phyloP scores from a whole-genome alignment of 2,888 invertebrate species.

The Congeria kusceri region DNA sequence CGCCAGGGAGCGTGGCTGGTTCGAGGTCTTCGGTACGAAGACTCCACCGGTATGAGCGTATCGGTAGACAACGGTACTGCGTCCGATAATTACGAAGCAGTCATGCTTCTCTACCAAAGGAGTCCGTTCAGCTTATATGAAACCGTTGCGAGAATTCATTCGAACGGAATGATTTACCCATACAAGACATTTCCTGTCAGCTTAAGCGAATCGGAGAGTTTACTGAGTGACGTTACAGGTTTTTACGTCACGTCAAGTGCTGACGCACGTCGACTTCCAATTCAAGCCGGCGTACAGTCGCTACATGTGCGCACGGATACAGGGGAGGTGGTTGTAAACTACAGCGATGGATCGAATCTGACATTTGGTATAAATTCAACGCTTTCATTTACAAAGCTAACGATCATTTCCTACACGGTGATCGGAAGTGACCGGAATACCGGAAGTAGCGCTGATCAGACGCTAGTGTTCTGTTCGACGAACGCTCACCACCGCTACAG shows the following conservation, averaged over 20 bases:
- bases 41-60: slow-evolving; percentile 32
- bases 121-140: slow-evolving; percentile 24
- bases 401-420: slow-evolving; percentile 19
- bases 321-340: slow-evolving; percentile 23
- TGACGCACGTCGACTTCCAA: neutral
- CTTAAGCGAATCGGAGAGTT: slow-evolving; percentile 4
- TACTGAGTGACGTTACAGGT: slow-evolving; percentile 41
- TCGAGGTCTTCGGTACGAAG: slow-evolving; percentile 38
- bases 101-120: slow-evolving; percentile 27
- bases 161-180: slow-evolving; percentile 39
- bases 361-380: slow-evolving; percentile 25
- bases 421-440: neutral
- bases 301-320: slow-evolving; percentile 29
- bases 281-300: slow-evolving; percentile 10
- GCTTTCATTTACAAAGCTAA: slow-evolving; percentile 30
- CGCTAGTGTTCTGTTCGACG: slow-evolving; percentile 46
- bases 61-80: slow-evolving; percentile 13
- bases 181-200: slow-evolving; percentile 34
- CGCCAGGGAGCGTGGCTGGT: slow-evolving; percentile 23
- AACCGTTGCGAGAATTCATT: slow-evolving; percentile 38
- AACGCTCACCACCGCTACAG: slow-evolving; percentile 43
- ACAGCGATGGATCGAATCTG: slow-evolving; percentile 46
- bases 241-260: slow-evolving; percentile 21
- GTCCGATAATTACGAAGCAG: slow-evolving; percentile 32
- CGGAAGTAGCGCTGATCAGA: slow-evolving; percentile 5